Evolutionary conservation across 2,888 invertebrate genomes (phyloP).

Genomic region (Chrysolina oricalcia): DNA sequence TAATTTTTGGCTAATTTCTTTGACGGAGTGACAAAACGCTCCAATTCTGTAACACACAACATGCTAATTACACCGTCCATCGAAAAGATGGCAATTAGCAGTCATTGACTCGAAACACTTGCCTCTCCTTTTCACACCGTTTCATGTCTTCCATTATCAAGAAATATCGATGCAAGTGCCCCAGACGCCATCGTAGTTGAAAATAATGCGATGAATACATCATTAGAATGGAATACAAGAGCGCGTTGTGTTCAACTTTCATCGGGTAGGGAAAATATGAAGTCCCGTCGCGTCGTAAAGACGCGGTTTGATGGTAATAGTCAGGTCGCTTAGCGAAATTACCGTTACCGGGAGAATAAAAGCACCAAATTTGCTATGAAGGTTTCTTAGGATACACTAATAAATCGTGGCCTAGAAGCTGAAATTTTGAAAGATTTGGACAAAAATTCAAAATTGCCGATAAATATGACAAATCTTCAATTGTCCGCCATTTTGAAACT

Average conservation of each 20-base stretch:
- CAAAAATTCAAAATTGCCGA: too few species aligned
- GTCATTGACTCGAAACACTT: conserved; percentile 19
- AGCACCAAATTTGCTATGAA: neutral
- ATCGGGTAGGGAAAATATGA: neutral
- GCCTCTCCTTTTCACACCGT: conserved; percentile 24
- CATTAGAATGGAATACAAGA: conserved; percentile 32
- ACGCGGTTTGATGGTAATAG: neutral
- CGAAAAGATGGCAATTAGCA: conserved; percentile 18
- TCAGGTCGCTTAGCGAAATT: neutral
- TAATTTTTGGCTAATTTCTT: neutral
- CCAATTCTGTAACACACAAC: neutral
- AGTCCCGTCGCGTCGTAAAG: neutral
- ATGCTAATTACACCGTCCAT: neutral
- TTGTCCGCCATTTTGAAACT: too few species aligned
- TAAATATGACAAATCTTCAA: too few species aligned
- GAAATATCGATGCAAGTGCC: conserved; percentile 21
- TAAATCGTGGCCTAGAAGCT: too few species aligned
- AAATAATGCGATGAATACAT: conserved; percentile 35
- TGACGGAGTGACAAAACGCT: neutral
- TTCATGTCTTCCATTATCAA: conserved; percentile 17
- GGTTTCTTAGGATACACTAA: neutral
- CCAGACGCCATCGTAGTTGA: conserved; percentile 34
- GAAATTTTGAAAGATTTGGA: too few species aligned
- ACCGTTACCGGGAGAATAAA: neutral
- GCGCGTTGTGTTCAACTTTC: conserved; percentile 25